A percentile compares a stretch with the other conserved stretches of the same genome.
These are phyloP conservation scores for Rhynchotus rufescens DNA, from an alignment of 2,797 vertebrate genomes.

Conservation along the genomic window DNA sequence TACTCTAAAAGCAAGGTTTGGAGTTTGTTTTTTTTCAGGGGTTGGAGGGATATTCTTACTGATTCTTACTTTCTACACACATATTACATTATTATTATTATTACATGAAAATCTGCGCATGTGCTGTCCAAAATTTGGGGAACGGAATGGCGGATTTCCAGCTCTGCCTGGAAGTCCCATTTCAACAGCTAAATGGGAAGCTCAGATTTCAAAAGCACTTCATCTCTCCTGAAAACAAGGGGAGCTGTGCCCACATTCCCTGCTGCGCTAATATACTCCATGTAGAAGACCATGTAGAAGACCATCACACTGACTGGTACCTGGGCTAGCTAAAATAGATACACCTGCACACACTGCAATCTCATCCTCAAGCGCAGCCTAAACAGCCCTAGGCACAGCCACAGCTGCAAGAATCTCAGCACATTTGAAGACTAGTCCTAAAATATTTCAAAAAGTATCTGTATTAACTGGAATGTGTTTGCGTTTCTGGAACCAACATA, in stretches of 20 bases:
- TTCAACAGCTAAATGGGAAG: background rate
- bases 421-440: background rate
- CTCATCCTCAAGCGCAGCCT: background rate
- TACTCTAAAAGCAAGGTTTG: background rate
- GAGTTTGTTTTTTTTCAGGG: background rate
- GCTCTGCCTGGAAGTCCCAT: background rate
- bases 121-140: background rate
- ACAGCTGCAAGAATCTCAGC: background rate
- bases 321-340: accelerated
- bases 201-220: background rate
- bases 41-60: too few relatives aligned
- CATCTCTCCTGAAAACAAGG: background rate
- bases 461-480: background rate
- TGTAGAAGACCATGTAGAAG: background rate
- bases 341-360: background rate
- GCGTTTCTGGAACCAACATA: background rate
- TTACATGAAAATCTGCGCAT: background rate
- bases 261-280: background rate
- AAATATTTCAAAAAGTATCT: background rate
- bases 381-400: background rate
- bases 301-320: background rate
- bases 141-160: background rate
- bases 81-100: background rate
- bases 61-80: background rate
- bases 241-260: background rate